Percentiles rank a stretch among this genome's conserved stretches.
phyloP scores from a whole-genome alignment of 2,888 invertebrate species.

The Chymomyza amoena region DNA sequence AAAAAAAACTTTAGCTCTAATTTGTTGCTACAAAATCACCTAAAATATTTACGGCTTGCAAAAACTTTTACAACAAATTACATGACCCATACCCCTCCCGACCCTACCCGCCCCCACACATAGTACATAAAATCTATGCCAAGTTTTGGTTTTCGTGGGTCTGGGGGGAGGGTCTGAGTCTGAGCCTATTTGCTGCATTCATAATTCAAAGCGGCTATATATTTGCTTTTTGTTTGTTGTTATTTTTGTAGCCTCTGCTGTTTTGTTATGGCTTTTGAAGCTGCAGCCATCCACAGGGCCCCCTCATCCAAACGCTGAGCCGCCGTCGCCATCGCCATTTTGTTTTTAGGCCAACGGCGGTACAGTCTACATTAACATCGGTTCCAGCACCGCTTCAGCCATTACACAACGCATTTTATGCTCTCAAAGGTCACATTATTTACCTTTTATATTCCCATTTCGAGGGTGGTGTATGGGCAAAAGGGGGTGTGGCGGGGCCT shows the following conservation, averaged over 20 bases:
- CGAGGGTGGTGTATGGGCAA: constrained; percentile 28
- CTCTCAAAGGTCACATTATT: constrained; percentile 72
- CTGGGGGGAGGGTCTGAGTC: neutral
- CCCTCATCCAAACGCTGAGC: constrained; percentile 35
- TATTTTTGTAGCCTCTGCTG: constrained; percentile 7
- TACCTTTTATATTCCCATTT: constrained; percentile 71
- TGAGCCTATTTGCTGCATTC: constrained; percentile 48
- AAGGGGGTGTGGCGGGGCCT: neutral
- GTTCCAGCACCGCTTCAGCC: constrained; percentile 26
- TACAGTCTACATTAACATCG: neutral
- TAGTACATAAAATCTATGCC: constrained; percentile 48
- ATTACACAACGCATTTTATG: constrained; percentile 71
- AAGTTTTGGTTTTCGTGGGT: constrained; percentile 17
- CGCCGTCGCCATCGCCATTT: constrained; percentile 33
- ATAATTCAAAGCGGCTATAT: constrained; percentile 50
- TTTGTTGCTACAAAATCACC: constrained; percentile 46
- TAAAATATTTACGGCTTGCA: constrained; percentile 38
- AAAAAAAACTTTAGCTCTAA: constrained; percentile 26
- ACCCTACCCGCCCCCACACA: neutral
- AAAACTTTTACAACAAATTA: constrained; percentile 50
- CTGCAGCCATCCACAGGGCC: neutral
- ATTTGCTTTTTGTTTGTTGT: neutral
- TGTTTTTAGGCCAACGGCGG: constrained; percentile 37
- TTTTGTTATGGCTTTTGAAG: constrained; percentile 7
- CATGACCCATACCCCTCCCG: constrained; percentile 1